Evolutionary conservation across 2,113 vertebrate genomes (phyloP).

Genomic region (Prochilodus magdalenae): DNA sequence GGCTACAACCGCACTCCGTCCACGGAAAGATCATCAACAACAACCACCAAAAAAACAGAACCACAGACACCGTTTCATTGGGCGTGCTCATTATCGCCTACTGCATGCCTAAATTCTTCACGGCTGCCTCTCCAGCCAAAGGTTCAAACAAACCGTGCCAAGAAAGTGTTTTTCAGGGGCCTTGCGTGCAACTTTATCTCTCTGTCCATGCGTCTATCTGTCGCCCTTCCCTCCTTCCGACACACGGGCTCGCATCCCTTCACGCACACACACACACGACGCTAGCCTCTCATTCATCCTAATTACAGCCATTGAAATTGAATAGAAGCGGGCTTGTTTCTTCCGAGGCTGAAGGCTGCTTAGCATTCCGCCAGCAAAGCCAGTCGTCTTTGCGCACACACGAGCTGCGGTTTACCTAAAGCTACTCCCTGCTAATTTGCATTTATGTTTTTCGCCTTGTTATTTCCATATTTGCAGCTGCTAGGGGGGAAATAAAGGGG

Average conservation of each 20-base stretch:
- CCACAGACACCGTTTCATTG: background rate
- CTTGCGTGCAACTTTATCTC: conserved; percentile 45
- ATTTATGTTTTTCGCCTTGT: conserved; percentile 58
- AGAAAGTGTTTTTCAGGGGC: background rate
- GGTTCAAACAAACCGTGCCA: background rate
- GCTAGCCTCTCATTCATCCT: conserved; percentile 55
- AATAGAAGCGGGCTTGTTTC: conserved; percentile 60
- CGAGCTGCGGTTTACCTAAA: conserved; percentile 62
- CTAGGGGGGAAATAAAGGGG: background rate
- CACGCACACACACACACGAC: background rate
- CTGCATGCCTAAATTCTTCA: background rate
- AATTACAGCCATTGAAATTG: conserved; percentile 60
- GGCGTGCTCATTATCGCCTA: background rate
- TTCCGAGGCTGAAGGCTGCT: conserved; percentile 35
- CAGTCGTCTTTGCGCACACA: conserved; percentile 51
- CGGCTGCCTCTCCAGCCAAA: background rate
- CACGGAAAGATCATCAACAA: conserved; percentile 12
- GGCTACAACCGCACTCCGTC: background rate
- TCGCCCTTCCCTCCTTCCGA: conserved; percentile 25
- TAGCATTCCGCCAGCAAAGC: conserved; percentile 56
- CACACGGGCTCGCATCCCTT: background rate
- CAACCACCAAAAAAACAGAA: background rate
- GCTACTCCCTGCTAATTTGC: conserved; percentile 59
- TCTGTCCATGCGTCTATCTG: conserved; percentile 44
- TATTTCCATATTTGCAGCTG: conserved; percentile 60